These are phyloP conservation scores for Anoncus sp. DNA, from an alignment of 2,888 invertebrate genomes.

Conservation along the genomic window DNA sequence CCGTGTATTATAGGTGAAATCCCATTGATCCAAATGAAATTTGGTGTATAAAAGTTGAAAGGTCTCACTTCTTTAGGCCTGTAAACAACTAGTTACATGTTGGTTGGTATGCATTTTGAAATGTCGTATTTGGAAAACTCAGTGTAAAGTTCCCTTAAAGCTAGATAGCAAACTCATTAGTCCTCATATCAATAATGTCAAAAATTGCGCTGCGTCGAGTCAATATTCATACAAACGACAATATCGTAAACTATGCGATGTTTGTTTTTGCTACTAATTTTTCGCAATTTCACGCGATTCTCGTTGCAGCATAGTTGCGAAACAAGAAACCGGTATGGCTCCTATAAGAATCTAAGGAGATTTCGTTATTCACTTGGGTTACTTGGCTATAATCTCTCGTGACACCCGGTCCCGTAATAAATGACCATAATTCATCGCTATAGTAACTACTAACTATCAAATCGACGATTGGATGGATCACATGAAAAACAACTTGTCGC, in stretches of 20 bases:
- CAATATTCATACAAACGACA: neutral
- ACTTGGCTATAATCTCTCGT: slow-evolving; percentile 16
- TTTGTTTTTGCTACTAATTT: neutral
- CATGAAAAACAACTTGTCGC: slow-evolving; percentile 63
- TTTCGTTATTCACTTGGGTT: slow-evolving; percentile 16
- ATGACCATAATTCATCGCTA: slow-evolving; percentile 39
- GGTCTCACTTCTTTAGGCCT: too few species aligned
- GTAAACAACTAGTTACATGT: too few species aligned
- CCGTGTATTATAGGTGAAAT: too few species aligned
- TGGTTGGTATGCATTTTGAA: too few species aligned
- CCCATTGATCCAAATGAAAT: too few species aligned
- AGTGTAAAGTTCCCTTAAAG: too few species aligned
- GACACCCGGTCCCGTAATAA: slow-evolving; percentile 25
- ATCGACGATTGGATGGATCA: slow-evolving; percentile 19
- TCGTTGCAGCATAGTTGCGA: slow-evolving; percentile 31
- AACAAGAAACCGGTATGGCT: slow-evolving; percentile 31
- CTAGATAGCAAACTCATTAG: too few species aligned
- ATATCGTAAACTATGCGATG: neutral
- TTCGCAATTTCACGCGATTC: slow-evolving; percentile 15
- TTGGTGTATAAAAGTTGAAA: too few species aligned
- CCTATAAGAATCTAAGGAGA: slow-evolving; percentile 13
- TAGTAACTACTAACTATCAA: slow-evolving; percentile 17
- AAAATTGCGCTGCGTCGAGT: neutral
- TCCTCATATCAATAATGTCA: neutral
- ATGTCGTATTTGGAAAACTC: too few species aligned